These are phyloP conservation scores for Threskiornis aethiopicus DNA, from an alignment of 2,797 vertebrate genomes.

Conservation along the genomic window DNA sequence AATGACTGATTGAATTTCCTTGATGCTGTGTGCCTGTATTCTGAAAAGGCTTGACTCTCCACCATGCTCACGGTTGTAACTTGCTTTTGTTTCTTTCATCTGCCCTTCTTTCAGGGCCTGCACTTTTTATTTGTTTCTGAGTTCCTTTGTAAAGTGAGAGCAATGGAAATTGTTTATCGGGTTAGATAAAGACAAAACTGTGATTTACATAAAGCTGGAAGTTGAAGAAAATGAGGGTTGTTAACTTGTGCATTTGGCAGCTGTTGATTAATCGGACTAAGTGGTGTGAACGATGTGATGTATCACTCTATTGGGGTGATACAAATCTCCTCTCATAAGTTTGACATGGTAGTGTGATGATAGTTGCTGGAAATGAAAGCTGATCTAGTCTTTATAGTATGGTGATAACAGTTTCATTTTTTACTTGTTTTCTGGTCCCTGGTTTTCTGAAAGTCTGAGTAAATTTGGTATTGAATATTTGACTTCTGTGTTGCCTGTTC, in stretches of 20 bases:
- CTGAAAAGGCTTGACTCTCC: background rate
- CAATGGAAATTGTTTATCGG: background rate
- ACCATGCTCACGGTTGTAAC: background rate
- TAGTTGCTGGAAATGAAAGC: background rate
- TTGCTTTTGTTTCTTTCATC: slow-evolving; percentile 6
- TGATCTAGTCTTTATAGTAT: background rate
- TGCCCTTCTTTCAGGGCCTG: background rate
- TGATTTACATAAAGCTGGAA: background rate
- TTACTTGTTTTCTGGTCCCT: background rate
- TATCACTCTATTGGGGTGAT: background rate
- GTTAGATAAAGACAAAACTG: background rate
- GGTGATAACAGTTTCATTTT: background rate
- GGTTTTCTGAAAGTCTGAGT: background rate
- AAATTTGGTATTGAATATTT: background rate
- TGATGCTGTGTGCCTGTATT: background rate
- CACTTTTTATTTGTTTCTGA: background rate
- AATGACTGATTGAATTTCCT: background rate
- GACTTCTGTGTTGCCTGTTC: background rate
- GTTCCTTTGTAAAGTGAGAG: background rate
- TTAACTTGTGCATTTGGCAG: background rate
- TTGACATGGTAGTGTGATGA: background rate
- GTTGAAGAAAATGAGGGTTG: background rate
- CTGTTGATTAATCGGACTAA: background rate
- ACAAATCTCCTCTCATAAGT: background rate
- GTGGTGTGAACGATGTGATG: background rate